Evolutionary conservation across 2,113 vertebrate species (phyloP).

Genomic region (Gadus macrocephalus): DNA sequence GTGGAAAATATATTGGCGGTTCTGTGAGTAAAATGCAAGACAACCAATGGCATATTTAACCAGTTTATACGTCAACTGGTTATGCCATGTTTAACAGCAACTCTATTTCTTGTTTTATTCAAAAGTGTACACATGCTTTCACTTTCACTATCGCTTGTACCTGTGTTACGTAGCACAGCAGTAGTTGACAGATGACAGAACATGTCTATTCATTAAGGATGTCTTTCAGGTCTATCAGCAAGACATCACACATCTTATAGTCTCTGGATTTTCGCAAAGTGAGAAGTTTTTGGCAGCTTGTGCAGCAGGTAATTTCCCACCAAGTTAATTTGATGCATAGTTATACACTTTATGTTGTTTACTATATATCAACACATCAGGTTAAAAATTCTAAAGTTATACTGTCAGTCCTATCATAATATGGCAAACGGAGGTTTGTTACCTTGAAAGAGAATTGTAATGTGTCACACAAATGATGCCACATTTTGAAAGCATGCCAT

Average conservation of each 20-base stretch:
- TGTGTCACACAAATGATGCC: too few species aligned
- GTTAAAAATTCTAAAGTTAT: too few species aligned
- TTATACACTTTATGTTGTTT: background rate
- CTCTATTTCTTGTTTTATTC: too few species aligned
- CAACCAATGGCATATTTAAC: too few species aligned
- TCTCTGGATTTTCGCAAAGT: conserved; percentile 77
- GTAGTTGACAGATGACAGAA: background rate
- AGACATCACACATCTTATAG: conserved; percentile 84
- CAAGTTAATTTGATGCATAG: background rate
- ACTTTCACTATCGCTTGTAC: background rate
- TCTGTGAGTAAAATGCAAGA: conserved; percentile 62
- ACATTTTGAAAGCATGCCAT: too few species aligned
- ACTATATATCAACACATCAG: background rate
- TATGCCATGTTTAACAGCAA: too few species aligned
- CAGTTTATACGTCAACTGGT: too few species aligned
- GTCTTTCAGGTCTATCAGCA: conserved; percentile 80
- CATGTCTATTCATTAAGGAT: background rate
- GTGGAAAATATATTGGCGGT: conserved; percentile 69
- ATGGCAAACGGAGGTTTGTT: too few species aligned
- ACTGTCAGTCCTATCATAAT: too few species aligned
- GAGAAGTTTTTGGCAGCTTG: conserved; percentile 93
- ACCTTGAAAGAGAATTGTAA: too few species aligned
- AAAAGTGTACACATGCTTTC: too few species aligned
- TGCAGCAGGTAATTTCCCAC: conserved; percentile 82
- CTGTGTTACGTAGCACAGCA: too few species aligned